Conservation (phyloP, 2,113 vertebrate species). For the Chloropsis hardwickii region DNA sequence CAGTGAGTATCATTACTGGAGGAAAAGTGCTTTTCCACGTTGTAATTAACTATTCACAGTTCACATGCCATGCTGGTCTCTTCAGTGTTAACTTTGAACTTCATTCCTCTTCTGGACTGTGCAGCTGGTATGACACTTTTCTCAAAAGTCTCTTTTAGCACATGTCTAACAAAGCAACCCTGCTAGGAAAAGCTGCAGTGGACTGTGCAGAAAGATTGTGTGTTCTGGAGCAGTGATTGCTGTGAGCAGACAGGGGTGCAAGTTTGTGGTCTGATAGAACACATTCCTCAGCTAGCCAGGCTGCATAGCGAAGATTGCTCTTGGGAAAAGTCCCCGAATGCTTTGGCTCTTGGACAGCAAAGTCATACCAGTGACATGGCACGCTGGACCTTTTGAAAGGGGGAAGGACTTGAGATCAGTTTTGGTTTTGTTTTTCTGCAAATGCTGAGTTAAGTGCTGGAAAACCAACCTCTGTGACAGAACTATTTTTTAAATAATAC, state of each 20-base stretch:
- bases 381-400: background rate
- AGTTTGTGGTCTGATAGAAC: slow-evolving; percentile 47
- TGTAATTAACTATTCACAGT: background rate
- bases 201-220: background rate
- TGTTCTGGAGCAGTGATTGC: slow-evolving; percentile 17
- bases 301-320: slow-evolving; percentile 43
- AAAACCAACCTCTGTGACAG: background rate
- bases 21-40: background rate
- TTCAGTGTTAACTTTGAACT: background rate
- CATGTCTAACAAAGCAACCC: background rate
- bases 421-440: background rate
- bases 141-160: background rate
- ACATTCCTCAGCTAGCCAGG: slow-evolving; percentile 48
- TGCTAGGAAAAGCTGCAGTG: background rate
- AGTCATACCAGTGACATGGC: slow-evolving; percentile 55
- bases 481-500: background rate
- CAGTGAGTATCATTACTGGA: background rate
- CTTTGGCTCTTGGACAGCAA: slow-evolving; percentile 51
- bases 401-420: background rate
- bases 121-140: background rate
- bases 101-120: background rate
- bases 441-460: background rate
- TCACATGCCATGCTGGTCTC: background rate
- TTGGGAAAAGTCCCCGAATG: slow-evolving; percentile 57
- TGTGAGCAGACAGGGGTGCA: background rate